Evolutionary conservation across 2,797 vertebrate genomes (phyloP).

Genomic region (Sandelia bainsii): DNA sequence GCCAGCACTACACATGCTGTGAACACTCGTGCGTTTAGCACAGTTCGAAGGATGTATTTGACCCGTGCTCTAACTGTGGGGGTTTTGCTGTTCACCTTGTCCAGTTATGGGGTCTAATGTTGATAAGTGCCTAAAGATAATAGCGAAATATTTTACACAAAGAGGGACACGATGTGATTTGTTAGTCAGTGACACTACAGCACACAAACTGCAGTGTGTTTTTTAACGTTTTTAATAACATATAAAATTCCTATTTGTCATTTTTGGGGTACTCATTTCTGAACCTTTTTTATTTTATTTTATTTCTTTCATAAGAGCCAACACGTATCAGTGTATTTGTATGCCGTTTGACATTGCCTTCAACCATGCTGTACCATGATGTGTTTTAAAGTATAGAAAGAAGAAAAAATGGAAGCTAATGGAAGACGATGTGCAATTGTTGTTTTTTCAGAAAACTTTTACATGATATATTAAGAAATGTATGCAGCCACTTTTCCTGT

Average conservation of each 20-base stretch:
- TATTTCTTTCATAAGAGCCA: constrained; percentile 47
- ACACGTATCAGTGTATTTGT: constrained; percentile 60
- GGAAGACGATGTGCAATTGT: constrained; percentile 78
- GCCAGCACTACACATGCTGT: constrained; percentile 47
- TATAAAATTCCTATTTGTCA: constrained; percentile 24
- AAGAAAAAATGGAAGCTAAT: constrained; percentile 43
- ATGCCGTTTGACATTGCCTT: constrained; percentile 65
- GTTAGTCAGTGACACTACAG: constrained; percentile 33
- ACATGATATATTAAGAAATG: constrained; percentile 74
- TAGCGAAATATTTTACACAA: constrained; percentile 43
- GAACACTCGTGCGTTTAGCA: constrained; percentile 32
- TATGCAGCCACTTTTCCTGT: constrained; percentile 74
- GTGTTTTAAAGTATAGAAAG: constrained; percentile 64
- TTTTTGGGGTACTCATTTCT: constrained; percentile 55
- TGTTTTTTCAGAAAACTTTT: constrained; percentile 71
- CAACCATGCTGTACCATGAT: constrained; percentile 62
- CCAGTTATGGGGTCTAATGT: constrained; percentile 16
- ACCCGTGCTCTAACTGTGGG: constrained; percentile 4
- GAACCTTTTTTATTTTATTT: constrained; percentile 3
- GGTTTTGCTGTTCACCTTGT: constrained; percentile 7
- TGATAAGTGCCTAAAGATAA: constrained; percentile 73
- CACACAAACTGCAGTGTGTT: constrained; percentile 24
- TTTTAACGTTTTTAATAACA: constrained; percentile 39
- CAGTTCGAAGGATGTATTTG: constrained; percentile 38
- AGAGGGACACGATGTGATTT: constrained; percentile 38